Conservation (phyloP, 1,140 invertebrate genomes). For the Pristionchus pacificus region DNA sequence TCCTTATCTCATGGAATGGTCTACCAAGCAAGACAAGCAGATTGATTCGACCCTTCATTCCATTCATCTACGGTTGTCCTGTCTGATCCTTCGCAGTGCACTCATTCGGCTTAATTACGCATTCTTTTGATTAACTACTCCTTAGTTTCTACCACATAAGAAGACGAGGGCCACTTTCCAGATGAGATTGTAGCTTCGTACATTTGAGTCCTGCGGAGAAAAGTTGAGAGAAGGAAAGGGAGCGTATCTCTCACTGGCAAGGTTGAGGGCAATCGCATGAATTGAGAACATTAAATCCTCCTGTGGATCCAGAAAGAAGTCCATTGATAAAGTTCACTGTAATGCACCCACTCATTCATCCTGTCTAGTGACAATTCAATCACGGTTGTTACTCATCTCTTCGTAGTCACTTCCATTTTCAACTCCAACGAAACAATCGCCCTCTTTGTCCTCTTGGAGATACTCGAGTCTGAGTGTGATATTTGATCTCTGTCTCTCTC, state of each 20-base stretch:
- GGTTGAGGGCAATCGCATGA: slow-evolving; percentile 37
- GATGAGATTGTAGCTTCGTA: slow-evolving; percentile 44
- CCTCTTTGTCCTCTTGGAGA: no score
- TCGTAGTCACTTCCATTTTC: neutral
- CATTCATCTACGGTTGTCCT: neutral
- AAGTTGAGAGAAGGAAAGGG: neutral
- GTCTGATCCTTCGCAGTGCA: neutral
- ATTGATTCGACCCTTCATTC: no score
- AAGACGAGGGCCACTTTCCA: slow-evolving; percentile 40
- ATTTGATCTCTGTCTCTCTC: neutral
- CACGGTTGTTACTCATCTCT: neutral
- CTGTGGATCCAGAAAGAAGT: slow-evolving; percentile 23
- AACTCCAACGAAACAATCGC: neutral
- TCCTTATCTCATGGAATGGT: no score
- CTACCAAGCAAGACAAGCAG: no score
- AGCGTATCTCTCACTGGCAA: slow-evolving; percentile 44
- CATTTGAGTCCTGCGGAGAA: slow-evolving; percentile 18
- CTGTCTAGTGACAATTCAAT: neutral
- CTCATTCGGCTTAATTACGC: neutral
- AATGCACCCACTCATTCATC: neutral
- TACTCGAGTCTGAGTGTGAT: neutral
- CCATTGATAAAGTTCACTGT: slow-evolving; percentile 35
- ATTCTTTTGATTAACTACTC: neutral
- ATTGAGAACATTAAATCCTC: slow-evolving; percentile 30
- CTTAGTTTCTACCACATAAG: slow-evolving; percentile 30